Evolutionary conservation across 64 coral and sea anemone species (phyloP), one percentile per base, ranked within the genome.

Genomic region (Cladopsammia gracilis): DNA sequence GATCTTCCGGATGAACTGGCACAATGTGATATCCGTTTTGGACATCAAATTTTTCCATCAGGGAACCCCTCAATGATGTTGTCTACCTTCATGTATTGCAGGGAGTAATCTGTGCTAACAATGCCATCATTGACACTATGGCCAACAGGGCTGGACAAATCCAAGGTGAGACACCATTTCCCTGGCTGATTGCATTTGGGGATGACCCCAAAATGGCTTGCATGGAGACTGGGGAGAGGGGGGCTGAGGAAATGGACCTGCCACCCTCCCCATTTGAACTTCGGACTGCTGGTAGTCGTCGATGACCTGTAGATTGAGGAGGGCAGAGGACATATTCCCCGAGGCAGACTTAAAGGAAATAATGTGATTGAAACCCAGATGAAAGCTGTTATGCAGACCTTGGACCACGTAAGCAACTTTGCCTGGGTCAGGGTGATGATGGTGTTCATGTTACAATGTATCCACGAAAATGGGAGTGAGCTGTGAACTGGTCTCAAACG

Each of bases 121-220:
- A 89, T 96, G 0, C 89, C 94, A 74, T 88, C 76, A n/a, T 92
- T 92, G 22, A 92, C 77, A n/a, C 94, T 96, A 71, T 19, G 49
- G 24, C 76, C 75, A 18, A 10, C 20, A 34, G 76, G 76, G 9
- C 67, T 64, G 0, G 62, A 82, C 14, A 91, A 71, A 10, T 96
- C 89, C 16, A 96, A 45, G 25, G 75, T 96, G 10, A 96, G 77
- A 6, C 77, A 23, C 89, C 94, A 96, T 56, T 81, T 88, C 3
- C 76, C 89, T 7, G 67, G 75, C 19, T 75, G 89, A 10, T 62
- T 42, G 4, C 42, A 3, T 60, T 89, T 89, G 34, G 73, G 87
- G 46, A 78, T 89, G 9, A 75, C 87, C 25, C 69, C 54, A 53
- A 90, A 90, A 14, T 51, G 76, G 64, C 89, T 96, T 0, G 89